A percentile compares a stretch with the other conserved stretches of the same genome.
phyloP scores from a whole-genome alignment of 2,113 vertebrate genomes.

The Burhinus bistriatus region DNA sequence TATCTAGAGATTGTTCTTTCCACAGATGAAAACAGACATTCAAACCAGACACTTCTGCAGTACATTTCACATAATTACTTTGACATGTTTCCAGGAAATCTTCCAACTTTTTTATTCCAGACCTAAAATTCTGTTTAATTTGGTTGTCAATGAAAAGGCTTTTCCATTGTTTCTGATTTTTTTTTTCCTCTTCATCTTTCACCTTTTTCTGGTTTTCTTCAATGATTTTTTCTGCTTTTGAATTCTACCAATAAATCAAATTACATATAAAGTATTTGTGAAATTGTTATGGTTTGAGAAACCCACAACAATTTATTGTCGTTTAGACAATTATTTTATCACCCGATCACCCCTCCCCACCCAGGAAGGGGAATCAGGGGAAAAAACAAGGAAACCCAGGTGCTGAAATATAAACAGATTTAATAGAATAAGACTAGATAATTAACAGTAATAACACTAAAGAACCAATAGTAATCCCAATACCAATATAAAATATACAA shows the following conservation, averaged over 20 bases:
- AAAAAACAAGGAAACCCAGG: no score
- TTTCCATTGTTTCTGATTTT: not conserved
- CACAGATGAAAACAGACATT: constrained; percentile 20
- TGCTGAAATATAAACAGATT: no score
- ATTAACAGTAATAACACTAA: no score
- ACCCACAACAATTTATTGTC: no score
- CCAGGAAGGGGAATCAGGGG: no score
- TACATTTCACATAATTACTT: not conserved
- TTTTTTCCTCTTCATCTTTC: not conserved
- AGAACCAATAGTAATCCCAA: no score
- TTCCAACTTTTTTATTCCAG: constrained; percentile 22
- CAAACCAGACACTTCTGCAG: constrained; percentile 7
- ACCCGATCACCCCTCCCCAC: no score
- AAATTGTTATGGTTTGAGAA: not conserved
- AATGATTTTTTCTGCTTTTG: constrained; percentile 8
- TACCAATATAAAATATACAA: no score
- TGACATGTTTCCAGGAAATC: not conserved
- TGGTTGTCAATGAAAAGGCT: not conserved
- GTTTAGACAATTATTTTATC: no score
- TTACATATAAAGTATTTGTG: not conserved
- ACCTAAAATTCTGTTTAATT: constrained; percentile 18
- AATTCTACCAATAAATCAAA: not conserved
- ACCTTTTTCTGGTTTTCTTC: not conserved
- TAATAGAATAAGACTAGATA: no score
- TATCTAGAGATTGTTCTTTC: constrained; percentile 1